A percentile compares a stretch with the other conserved stretches of the same genome.
Conservation (phyloP, 2,113 vertebrate genomes). For the Lates calcarifer region DNA sequence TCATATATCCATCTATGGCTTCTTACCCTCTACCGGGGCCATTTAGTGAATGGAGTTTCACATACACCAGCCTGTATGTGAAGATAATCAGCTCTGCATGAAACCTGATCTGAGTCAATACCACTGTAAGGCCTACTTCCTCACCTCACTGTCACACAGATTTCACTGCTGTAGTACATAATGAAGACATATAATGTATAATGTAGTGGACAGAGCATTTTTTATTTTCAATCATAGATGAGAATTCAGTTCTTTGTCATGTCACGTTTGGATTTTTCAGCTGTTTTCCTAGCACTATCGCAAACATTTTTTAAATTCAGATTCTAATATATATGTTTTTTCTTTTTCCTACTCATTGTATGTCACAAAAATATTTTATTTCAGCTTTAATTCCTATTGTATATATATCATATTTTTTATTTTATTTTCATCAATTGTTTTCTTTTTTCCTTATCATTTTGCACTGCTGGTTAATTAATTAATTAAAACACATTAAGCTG, state of each 20-base stretch:
- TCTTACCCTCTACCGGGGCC: conserved; percentile 12
- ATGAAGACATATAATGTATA: neutral
- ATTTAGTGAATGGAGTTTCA: neutral
- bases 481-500: too few species aligned
- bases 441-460: neutral
- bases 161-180: neutral
- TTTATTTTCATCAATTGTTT: too few species aligned
- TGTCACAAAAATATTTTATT: too few species aligned
- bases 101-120: conserved; percentile 17
- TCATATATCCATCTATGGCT: conserved; percentile 2
- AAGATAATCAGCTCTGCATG: conserved; percentile 3
- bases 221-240: too few species aligned
- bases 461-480: neutral
- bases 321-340: neutral
- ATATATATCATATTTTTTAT: neutral
- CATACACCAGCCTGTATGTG: neutral
- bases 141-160: neutral
- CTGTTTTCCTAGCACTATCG: too few species aligned
- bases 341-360: neutral
- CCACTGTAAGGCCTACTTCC: neutral
- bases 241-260: neutral
- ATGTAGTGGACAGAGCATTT: neutral
- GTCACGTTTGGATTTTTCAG: neutral
- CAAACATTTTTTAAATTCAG: too few species aligned
- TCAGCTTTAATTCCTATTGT: neutral